phyloP scores from a whole-genome alignment of 2,888 invertebrate genomes.

The Carabus problematicus region DNA sequence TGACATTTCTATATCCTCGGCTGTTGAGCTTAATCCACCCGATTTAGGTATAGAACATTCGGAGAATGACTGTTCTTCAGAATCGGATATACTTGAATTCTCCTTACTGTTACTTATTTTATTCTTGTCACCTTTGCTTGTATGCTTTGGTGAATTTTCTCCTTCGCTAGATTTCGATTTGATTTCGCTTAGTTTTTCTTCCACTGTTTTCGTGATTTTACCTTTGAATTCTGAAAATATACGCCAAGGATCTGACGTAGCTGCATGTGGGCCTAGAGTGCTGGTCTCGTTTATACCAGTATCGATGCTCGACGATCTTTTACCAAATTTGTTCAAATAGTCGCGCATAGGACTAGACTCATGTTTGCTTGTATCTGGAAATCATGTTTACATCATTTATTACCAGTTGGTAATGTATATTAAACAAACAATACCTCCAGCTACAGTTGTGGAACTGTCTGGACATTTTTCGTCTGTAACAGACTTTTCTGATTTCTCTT shows the following conservation, averaged over 20 bases:
- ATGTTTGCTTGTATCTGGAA: constrained; percentile 48
- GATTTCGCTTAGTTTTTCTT: constrained; percentile 75
- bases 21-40: constrained; percentile 43
- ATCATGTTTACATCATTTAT: not conserved
- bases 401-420: not conserved
- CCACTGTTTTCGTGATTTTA: constrained; percentile 79
- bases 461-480: constrained; percentile 23
- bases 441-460: constrained; percentile 56
- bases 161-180: constrained; percentile 59
- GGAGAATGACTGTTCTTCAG: constrained; percentile 61
- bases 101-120: constrained; percentile 64
- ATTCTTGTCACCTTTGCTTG: constrained; percentile 52
- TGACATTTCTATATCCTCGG: constrained; percentile 60
- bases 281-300: constrained; percentile 52
- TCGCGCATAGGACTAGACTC: constrained; percentile 64
- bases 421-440: constrained; percentile 53
- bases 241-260: constrained; percentile 73
- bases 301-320: constrained; percentile 69
- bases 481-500: constrained; percentile 51
- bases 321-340: constrained; percentile 62
- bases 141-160: constrained; percentile 52
- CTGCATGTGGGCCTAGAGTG: constrained; percentile 55
- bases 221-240: constrained; percentile 68
- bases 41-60: constrained; percentile 55
- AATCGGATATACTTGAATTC: constrained; percentile 72